phyloP scores from a whole-genome alignment of 1,140 invertebrate genomes.

The Pentalonia nigronervosa region DNA sequence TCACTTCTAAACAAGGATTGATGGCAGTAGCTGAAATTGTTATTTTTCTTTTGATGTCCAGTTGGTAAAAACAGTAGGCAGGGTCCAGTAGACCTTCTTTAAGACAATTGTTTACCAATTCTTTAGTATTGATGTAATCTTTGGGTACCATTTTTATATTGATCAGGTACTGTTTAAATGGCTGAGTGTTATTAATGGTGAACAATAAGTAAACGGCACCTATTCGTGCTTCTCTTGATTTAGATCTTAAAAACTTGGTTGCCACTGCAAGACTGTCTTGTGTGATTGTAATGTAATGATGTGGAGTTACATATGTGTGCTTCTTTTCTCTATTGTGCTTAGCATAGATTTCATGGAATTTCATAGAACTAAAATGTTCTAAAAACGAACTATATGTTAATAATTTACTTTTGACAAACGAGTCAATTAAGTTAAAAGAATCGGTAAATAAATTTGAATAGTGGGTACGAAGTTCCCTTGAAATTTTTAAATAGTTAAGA shows the following conservation, averaged over 20 bases:
- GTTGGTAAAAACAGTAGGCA: slow-evolving; percentile 25
- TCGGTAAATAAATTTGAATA: slow-evolving; percentile 41
- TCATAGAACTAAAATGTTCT: not conserved
- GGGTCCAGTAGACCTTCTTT: not conserved
- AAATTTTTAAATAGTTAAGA: not conserved
- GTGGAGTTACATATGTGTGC: not conserved
- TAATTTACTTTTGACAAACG: slow-evolving; percentile 16
- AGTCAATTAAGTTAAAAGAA: slow-evolving; percentile 5
- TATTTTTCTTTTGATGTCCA: slow-evolving; percentile 15
- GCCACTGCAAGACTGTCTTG: not conserved
- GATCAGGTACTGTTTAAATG: not conserved
- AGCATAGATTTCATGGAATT: slow-evolving; percentile 37
- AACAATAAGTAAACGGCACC: slow-evolving; percentile 44
- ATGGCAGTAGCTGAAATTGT: not conserved
- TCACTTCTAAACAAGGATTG: slow-evolving; percentile 33
- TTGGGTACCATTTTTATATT: not conserved
- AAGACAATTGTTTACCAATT: not conserved
- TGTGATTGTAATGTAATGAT: slow-evolving; percentile 30
- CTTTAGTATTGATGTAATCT: not conserved
- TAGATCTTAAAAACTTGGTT: slow-evolving; percentile 22
- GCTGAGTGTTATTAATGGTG: not conserved
- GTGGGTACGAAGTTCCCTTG: not conserved
- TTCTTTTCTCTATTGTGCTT: not conserved
- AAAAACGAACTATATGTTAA: not conserved
- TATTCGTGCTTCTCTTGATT: slow-evolving; percentile 7